Evolutionary conservation across 2,888 invertebrate species (phyloP), one percentile per base, ranked within the genome.

Genomic region (Chesias legatella): DNA sequence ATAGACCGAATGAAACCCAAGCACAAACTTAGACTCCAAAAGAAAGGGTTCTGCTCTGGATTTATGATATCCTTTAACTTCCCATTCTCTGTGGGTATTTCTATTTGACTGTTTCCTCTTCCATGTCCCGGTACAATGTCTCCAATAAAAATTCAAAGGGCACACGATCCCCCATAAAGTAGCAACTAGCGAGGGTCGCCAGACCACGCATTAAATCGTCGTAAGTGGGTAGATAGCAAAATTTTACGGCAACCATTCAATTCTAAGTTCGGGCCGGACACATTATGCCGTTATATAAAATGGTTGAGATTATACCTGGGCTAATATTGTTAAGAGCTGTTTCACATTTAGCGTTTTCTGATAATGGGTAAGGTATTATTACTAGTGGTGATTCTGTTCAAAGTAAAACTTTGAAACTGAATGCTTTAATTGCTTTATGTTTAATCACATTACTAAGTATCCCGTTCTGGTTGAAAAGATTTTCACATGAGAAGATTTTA

Each of bases 231-330:
- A 43, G 52, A 47, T 47, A 47, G 42, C 49, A 37, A 44, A 52
- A 52, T 49, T 43, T 52, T 49, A 52, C 34, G 51, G 34, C 30
- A 17, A 20, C 52, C 33, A 37, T 52, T 48, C 48, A 46, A 49
- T 49, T 49, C 42, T 13, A 42, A 48, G 46, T 43, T 52, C 39
- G 39, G 46, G 51, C 33, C 45, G 48, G 46, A 42, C 33, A 37
- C 48, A 42, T 37, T 37, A 35, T 13, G 22, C 33, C 45, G 33
- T 48, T 45, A 39, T 35, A 43, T 45, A 43, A 43, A 43, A 33
- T 24, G 33, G 30, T 23, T 39, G 40, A 43, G 36, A 17, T 10
- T 24, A 13, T 46, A 46, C 32, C 35, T 41, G 26, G 9, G 20
- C 21, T 24, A 46, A 37, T 37, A 40, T 40, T 25, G 28, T 17